Evolutionary conservation across 2,797 vertebrate genomes (phyloP).

Genomic region (Melopsittacus undulatus): DNA sequence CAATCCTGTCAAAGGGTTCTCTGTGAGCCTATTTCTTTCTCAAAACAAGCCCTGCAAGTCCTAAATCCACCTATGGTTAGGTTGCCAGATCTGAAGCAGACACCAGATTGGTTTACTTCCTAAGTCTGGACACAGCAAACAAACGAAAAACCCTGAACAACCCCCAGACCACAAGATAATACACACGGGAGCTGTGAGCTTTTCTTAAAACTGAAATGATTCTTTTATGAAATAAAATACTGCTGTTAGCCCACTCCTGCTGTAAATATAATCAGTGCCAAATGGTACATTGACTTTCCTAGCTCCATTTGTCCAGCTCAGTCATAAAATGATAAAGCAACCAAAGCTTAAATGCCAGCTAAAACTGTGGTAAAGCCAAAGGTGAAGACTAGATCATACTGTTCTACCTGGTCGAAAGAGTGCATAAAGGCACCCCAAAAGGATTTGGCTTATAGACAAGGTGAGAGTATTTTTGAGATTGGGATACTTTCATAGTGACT

Average conservation of each 20-base stretch:
- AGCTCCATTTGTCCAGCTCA: not conserved
- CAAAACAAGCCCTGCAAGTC: not conserved
- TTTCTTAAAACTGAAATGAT: conserved; percentile 39
- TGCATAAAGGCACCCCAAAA: not conserved
- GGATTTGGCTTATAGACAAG: not conserved
- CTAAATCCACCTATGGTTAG: not conserved
- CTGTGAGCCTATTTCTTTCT: not conserved
- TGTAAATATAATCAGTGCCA: conserved; percentile 19
- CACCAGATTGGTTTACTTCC: not conserved
- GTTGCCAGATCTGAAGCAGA: conserved; percentile 8
- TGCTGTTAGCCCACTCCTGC: not conserved
- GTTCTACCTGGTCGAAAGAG: not conserved
- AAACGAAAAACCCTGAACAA: not conserved
- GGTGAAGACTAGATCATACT: not conserved
- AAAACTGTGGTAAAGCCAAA: not conserved
- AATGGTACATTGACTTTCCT: conserved; percentile 17
- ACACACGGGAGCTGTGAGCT: not conserved
- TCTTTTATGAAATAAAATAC: conserved; percentile 20
- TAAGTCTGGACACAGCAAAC: not conserved
- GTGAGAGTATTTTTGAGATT: conserved; percentile 32
- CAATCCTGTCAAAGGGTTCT: not conserved
- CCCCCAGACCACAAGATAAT: not conserved
- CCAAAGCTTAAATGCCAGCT: not conserved
- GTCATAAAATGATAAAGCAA: not conserved
- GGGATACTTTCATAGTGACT: not conserved